Conservation (phyloP, 2,888 invertebrate genomes). For the Cinara cedri region DNA sequence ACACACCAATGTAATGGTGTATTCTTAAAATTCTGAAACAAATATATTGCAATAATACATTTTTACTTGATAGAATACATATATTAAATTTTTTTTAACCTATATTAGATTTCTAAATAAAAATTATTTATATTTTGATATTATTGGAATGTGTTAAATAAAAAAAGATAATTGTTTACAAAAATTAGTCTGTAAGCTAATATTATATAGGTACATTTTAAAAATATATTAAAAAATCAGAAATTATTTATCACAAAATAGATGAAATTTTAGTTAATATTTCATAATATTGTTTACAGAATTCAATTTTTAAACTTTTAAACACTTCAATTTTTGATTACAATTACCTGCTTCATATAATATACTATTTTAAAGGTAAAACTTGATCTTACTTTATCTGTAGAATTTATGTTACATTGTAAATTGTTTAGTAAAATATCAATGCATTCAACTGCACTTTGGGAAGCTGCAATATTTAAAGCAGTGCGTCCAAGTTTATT, state of each 20-base stretch:
- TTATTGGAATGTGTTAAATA: background rate
- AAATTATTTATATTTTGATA: background rate
- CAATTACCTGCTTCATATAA: no score
- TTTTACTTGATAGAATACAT: no score
- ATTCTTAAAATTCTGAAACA: constrained; percentile 74
- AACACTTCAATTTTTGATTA: no score
- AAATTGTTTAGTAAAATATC: constrained; percentile 72
- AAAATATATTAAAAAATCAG: no score
- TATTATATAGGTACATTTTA: no score
- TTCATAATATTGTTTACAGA: no score
- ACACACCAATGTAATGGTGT: constrained; percentile 95
- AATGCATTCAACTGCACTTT: constrained; percentile 79
- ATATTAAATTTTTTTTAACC: no score
- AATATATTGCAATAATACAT: background rate
- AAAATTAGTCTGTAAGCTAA: background rate
- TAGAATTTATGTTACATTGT: constrained; percentile 73
- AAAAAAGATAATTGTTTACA: background rate
- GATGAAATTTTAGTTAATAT: no score
- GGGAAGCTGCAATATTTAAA: constrained; percentile 85
- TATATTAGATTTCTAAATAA: background rate
- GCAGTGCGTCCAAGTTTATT: constrained; percentile 93
- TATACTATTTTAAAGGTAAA: no score
- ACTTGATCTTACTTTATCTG: constrained; percentile 72
- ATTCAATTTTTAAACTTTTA: no score
- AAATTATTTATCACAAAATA: no score